Evolutionary conservation across 2,888 invertebrate genomes (phyloP).

Genomic region (Aleiodes alternator): DNA sequence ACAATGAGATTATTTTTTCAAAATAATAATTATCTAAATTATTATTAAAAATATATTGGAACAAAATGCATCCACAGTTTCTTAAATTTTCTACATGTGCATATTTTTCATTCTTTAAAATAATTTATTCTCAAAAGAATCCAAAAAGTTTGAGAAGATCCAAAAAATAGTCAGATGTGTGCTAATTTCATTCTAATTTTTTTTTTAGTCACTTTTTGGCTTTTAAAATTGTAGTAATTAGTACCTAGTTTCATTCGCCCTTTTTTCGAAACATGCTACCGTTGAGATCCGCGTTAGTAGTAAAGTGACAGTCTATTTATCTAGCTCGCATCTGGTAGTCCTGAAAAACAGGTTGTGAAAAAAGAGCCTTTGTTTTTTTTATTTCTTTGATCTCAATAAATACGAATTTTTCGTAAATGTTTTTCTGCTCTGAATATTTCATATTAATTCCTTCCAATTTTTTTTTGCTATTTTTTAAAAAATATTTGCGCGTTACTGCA

Average conservation of each 20-base stretch:
- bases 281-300: slow-evolving; percentile 66
- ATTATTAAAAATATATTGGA: too few species aligned
- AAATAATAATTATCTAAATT: too few species aligned
- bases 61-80: too few species aligned
- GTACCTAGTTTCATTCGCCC: slow-evolving; percentile 63
- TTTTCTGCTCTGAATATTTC: not conserved
- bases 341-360: slow-evolving; percentile 61
- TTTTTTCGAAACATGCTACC: slow-evolving; percentile 64
- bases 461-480: not conserved
- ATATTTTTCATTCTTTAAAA: too few species aligned
- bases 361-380: slow-evolving; percentile 22
- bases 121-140: too few species aligned
- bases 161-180: too few species aligned
- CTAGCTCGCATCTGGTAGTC: slow-evolving; percentile 66
- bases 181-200: not conserved
- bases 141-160: too few species aligned
- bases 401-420: not conserved
- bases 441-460: not conserved
- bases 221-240: slow-evolving; percentile 56
- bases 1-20: too few species aligned
- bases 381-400: not conserved
- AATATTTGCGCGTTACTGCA: not conserved
- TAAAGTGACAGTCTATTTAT: slow-evolving; percentile 60
- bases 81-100: too few species aligned
- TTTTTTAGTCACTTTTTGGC: slow-evolving; percentile 41